Conservation (phyloP, 2,797 vertebrate species). For the Knipowitschia caucasica region DNA sequence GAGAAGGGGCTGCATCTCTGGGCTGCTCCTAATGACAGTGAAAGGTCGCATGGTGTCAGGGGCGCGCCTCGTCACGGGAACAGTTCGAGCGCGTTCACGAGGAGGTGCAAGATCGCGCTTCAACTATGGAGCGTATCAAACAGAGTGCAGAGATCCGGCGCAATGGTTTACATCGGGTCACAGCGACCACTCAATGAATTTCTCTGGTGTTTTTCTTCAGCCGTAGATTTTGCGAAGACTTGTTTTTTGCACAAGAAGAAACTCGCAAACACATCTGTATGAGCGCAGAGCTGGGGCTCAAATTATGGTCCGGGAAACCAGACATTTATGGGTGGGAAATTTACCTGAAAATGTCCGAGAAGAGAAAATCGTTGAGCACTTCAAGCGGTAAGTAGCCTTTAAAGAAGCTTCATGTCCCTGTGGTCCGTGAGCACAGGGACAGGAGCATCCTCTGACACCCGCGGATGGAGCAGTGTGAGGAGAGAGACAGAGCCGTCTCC, state of each 20-base stretch:
- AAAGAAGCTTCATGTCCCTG: constrained; percentile 26
- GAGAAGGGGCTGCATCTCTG: constrained; percentile 73
- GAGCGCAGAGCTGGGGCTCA: constrained; percentile 77
- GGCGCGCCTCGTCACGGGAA: constrained; percentile 80
- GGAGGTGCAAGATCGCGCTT: constrained; percentile 74
- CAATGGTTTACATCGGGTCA: constrained; percentile 73
- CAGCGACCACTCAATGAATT: constrained; percentile 66
- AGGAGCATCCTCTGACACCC: constrained; percentile 60
- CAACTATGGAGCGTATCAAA: constrained; percentile 74
- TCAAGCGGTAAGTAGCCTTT: constrained; percentile 91
- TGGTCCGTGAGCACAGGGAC: constrained; percentile 29
- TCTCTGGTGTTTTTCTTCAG: constrained; percentile 45
- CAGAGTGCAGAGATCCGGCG: constrained; percentile 71
- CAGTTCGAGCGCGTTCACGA: constrained; percentile 74
- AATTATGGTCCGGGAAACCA: constrained; percentile 99
- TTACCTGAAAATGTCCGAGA: constrained; percentile 98
- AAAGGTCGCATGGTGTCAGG: constrained; percentile 82
- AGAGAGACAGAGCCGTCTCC: too few species aligned
- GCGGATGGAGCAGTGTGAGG: constrained; percentile 59
- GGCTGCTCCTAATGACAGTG: constrained; percentile 72
- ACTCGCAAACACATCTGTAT: constrained; percentile 76
- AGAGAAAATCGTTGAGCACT: constrained; percentile 99
- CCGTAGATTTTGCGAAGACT: constrained; percentile 57
- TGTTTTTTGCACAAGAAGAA: constrained; percentile 64
- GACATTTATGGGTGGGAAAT: constrained; percentile 99